A percentile compares a stretch with the other conserved stretches of the same genome.
These are phyloP conservation scores for Netelia inedita DNA, from an alignment of 2,888 invertebrate species.

Conservation along the genomic window DNA sequence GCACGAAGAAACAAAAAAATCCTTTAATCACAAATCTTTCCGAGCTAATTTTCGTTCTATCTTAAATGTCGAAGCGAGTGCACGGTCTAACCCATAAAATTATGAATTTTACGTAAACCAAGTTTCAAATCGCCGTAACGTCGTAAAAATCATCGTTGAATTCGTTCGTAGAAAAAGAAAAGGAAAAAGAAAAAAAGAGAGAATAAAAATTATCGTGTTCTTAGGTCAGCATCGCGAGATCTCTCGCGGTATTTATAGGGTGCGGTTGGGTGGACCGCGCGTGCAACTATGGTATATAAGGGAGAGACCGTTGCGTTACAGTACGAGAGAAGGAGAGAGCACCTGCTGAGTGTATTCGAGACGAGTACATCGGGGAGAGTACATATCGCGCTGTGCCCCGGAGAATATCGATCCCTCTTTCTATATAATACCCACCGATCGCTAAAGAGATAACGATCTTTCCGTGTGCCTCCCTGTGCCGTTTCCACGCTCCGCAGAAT, in stretches of 20 bases:
- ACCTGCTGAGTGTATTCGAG: slow-evolving; percentile 70
- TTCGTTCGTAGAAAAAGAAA: slow-evolving; percentile 26
- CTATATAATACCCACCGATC: slow-evolving; percentile 64
- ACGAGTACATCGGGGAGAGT: slow-evolving; percentile 59
- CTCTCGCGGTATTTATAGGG: slow-evolving; percentile 69
- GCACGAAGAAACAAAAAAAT: no score
- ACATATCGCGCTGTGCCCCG: slow-evolving; percentile 41
- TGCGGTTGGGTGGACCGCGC: slow-evolving; percentile 68
- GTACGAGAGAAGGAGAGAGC: slow-evolving; percentile 50
- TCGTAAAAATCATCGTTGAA: slow-evolving; percentile 22
- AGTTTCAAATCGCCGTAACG: no score
- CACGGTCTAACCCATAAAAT: no score
- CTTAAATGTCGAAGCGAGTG: no score
- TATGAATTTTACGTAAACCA: no score
- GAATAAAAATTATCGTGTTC: slow-evolving; percentile 59
- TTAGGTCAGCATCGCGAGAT: slow-evolving; percentile 62
- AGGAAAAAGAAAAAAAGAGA: neutral
- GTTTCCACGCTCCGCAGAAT: slow-evolving; percentile 65
- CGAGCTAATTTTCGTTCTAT: no score
- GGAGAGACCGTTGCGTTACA: slow-evolving; percentile 16
- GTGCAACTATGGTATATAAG: slow-evolving; percentile 56
- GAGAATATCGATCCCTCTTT: slow-evolving; percentile 68
- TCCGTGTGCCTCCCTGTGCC: slow-evolving; percentile 43
- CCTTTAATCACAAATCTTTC: no score
- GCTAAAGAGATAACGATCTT: slow-evolving; percentile 63